These are phyloP conservation scores for Neopelma chrysocephalum DNA, from an alignment of 2,797 vertebrate species.

Conservation along the genomic window DNA sequence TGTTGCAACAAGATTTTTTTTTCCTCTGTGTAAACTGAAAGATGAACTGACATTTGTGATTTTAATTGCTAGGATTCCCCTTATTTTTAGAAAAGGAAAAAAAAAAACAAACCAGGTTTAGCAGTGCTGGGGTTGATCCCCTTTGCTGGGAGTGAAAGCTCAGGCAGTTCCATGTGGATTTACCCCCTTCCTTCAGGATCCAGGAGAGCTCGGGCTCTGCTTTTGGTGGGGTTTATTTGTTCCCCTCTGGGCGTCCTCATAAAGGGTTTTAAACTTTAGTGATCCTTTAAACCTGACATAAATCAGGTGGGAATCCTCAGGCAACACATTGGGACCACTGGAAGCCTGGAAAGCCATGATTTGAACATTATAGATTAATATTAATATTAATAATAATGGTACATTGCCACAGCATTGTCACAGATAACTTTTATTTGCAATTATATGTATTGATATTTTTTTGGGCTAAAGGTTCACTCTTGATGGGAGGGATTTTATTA, in stretches of 20 bases:
- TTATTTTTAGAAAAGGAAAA: not conserved
- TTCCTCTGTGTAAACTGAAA: not conserved
- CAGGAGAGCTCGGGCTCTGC: not conserved
- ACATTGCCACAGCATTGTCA: not conserved
- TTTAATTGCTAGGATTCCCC: not conserved
- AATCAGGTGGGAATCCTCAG: not conserved
- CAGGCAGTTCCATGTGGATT: not conserved
- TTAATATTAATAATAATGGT: too few species aligned
- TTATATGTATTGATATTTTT: not conserved
- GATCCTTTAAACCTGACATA: not conserved
- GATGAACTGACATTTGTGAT: not conserved
- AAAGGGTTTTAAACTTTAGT: not conserved
- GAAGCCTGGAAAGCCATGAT: not conserved
- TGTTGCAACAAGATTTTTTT: not conserved
- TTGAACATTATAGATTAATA: not conserved
- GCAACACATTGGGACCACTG: not conserved
- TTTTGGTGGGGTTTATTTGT: not conserved
- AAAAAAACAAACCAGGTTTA: not conserved
- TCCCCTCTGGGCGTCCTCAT: not conserved
- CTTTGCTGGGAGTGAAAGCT: not conserved
- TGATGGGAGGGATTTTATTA: constrained; percentile 25
- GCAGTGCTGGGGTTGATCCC: not conserved
- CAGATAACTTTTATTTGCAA: not conserved
- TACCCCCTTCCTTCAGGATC: not conserved
- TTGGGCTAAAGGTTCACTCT: not conserved